Evolutionary conservation across 2,797 vertebrate species (phyloP), one percentile per base, ranked within the genome.

Genomic region (Falco naumanni): DNA sequence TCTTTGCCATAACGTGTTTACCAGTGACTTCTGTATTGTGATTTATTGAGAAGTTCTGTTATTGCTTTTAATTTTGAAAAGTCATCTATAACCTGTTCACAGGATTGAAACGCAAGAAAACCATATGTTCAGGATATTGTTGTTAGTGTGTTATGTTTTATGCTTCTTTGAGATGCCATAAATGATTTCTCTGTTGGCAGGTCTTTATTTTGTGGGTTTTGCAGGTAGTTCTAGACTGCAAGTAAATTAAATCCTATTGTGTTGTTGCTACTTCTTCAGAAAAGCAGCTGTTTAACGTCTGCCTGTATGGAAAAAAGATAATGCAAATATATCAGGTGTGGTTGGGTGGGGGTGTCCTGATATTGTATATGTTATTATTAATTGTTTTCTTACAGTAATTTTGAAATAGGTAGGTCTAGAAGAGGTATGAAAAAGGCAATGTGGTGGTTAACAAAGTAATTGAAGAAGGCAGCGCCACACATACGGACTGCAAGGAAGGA

Each of bases 61-160:
- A 93, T 39, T 95, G 95, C 78, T 87, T 92, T 94, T 96, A 92
- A 96, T 96, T 96, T 89, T 80, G 85, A 94, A 92, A 86, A 94
- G 61, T 53, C 80, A 93, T 93, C 91, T 91, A 91, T 95, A 95
- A 93, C 84, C 61, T 69, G 47, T 84, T 88, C 82, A 61, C 59
- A 84, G 79, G 85, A 92, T 89, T 84, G 82, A 91, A 87, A 81
- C 48, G 81, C 76, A 39, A 69, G 79, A 75, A 96, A 95, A 61
- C 85, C 91, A 72, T 93, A 91, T 94, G 92, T 86, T 92, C 79
- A 84, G 87, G 91, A 75, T 88, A 74, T 86, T 94, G 82, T 77
- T 91, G 79, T 78, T 92, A 57, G 41, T 54, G 48, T 89, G 47
- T 81, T 86, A 68, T 54, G 53, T 47, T 94, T 96, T 95, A 82